phyloP scores from a whole-genome alignment of 2,888 invertebrate species.

The Limnephilus auricula region DNA sequence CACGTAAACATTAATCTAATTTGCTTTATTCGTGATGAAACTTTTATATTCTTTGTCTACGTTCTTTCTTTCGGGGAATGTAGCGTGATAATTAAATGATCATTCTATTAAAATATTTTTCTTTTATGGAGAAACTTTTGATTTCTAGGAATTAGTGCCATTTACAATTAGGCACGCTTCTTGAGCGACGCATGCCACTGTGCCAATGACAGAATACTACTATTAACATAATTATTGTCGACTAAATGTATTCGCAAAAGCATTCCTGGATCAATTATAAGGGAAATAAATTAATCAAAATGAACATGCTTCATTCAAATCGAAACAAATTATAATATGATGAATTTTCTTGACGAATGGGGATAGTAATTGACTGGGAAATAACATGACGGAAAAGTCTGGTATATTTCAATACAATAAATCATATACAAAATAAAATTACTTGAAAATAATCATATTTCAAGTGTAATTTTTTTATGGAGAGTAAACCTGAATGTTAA shows the following conservation, averaged over 20 bases:
- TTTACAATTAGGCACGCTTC: background rate
- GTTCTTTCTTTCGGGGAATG: background rate
- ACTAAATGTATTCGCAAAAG: background rate
- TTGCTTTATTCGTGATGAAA: background rate
- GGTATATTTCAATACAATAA: background rate
- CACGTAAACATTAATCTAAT: background rate
- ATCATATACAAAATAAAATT: background rate
- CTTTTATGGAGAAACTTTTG: background rate
- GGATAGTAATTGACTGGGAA: background rate
- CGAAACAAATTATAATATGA: background rate
- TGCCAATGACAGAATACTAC: background rate
- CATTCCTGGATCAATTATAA: background rate
- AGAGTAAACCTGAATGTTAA: too few species aligned
- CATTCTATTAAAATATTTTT: background rate
- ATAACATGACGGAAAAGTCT: background rate
- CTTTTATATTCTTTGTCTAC: background rate
- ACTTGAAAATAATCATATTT: too few species aligned
- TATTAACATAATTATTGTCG: background rate
- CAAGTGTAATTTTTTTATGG: too few species aligned
- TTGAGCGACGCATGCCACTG: background rate
- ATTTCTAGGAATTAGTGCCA: background rate
- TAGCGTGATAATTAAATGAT: background rate
- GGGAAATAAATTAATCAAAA: background rate
- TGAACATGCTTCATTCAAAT: background rate
- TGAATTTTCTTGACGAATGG: background rate